Evolutionary conservation across 2,113 vertebrate genomes (phyloP).

Genomic region (Barbus barbus): DNA sequence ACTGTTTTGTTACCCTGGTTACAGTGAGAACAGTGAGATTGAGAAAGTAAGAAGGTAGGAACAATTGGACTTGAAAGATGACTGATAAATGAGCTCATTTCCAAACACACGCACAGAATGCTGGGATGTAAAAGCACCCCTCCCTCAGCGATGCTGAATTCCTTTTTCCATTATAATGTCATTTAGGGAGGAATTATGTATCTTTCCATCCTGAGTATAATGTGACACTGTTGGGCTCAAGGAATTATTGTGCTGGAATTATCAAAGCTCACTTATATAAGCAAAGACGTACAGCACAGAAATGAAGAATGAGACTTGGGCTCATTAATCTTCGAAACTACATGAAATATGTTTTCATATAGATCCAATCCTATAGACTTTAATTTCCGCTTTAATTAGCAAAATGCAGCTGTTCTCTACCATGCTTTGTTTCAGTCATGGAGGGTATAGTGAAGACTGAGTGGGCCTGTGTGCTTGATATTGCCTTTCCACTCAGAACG

Average conservation of each 20-base stretch:
- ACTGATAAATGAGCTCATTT: slow-evolving; percentile 54
- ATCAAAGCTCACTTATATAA: slow-evolving; percentile 37
- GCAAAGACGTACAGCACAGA: slow-evolving; percentile 30
- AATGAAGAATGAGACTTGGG: slow-evolving; percentile 34
- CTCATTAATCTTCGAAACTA: slow-evolving; percentile 44
- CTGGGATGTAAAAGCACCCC: slow-evolving; percentile 19
- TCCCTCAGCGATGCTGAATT: slow-evolving; percentile 25
- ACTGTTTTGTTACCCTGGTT: neutral
- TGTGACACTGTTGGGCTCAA: slow-evolving; percentile 41
- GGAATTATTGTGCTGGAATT: slow-evolving; percentile 46
- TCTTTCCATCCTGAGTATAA: slow-evolving; percentile 47
- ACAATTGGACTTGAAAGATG: slow-evolving; percentile 35
- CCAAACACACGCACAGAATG: slow-evolving; percentile 30
- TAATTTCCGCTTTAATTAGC: slow-evolving; percentile 40
- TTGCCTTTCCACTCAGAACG: slow-evolving; percentile 23
- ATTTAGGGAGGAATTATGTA: slow-evolving; percentile 51
- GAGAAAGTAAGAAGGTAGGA: neutral
- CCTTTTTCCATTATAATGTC: slow-evolving; percentile 51
- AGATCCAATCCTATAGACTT: slow-evolving; percentile 5
- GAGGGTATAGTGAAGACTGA: neutral
- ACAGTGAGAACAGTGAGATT: neutral
- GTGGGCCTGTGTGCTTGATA: neutral
- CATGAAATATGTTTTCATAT: slow-evolving; percentile 19
- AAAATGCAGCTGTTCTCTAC: slow-evolving; percentile 16
- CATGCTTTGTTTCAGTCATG: slow-evolving; percentile 12